Conservation (phyloP, 2,888 invertebrate species). For the Meiosimyza platycephala region DNA sequence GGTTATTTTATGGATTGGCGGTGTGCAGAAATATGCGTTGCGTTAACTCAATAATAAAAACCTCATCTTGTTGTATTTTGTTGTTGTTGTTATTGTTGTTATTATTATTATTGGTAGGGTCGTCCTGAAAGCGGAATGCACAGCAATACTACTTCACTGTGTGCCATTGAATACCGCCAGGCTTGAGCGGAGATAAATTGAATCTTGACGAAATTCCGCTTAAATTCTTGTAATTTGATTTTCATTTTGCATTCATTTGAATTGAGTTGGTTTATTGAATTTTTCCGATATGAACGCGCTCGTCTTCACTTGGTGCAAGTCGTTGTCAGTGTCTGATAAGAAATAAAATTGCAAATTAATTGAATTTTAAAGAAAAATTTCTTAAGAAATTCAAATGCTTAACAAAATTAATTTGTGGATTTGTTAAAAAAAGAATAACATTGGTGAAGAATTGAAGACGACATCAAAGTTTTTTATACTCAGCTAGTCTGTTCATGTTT, state of each 20-base stretch:
- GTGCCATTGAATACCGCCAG: neutral
- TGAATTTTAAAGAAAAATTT: neutral
- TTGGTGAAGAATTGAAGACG: no score
- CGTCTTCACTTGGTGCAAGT: neutral
- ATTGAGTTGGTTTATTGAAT: conserved; percentile 18
- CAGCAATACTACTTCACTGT: neutral
- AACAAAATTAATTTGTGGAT: no score
- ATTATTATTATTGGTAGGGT: neutral
- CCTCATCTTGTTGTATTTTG: conserved; percentile 17
- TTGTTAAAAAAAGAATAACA: no score
- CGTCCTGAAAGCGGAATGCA: neutral
- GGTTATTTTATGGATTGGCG: neutral
- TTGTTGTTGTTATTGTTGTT: neutral
- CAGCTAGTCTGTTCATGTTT: no score
- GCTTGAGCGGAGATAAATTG: conserved; percentile 9
- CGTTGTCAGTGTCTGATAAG: conserved; percentile 1
- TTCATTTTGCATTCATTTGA: conserved; percentile 21
- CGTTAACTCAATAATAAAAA: conserved; percentile 27
- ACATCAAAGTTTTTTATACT: no score
- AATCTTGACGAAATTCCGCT: conserved; percentile 20
- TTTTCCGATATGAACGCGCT: neutral
- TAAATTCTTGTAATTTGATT: conserved; percentile 24
- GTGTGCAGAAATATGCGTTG: neutral
- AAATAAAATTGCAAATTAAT: conserved; percentile 10
- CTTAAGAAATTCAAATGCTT: no score